Percentiles rank a stretch among this genome's conserved stretches.
These are phyloP conservation scores for Trichacis sp. DNA, from an alignment of 2,888 invertebrate genomes.

Conservation along the genomic window DNA sequence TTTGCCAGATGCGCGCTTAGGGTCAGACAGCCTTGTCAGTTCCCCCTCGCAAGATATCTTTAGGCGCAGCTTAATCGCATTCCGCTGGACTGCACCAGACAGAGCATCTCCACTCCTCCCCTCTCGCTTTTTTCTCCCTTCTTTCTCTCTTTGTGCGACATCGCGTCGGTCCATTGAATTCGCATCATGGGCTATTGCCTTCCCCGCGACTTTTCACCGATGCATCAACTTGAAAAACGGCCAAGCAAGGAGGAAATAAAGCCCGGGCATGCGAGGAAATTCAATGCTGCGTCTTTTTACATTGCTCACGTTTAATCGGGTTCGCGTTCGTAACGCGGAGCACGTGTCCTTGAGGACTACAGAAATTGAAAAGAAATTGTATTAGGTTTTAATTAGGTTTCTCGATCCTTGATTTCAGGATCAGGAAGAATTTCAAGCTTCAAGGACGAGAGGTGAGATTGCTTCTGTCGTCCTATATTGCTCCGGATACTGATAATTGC, in stretches of 20 bases:
- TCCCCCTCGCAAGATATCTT: constrained; percentile 51
- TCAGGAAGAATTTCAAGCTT: too few species aligned
- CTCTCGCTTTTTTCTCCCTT: constrained; percentile 14
- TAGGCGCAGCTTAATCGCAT: constrained; percentile 51
- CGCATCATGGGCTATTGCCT: background rate
- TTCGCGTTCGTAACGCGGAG: background rate
- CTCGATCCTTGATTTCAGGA: too few species aligned
- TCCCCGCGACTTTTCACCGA: background rate
- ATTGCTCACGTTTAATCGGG: too few species aligned
- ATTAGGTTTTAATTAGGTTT: background rate
- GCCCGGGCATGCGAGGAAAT: too few species aligned
- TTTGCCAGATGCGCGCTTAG: constrained; percentile 61
- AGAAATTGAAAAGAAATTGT: background rate
- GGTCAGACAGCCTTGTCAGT: constrained; percentile 56
- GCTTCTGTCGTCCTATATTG: too few species aligned
- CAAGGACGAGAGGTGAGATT: too few species aligned
- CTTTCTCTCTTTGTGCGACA: constrained; percentile 10
- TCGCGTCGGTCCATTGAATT: background rate
- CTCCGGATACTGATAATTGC: too few species aligned
- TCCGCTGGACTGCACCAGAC: constrained; percentile 45
- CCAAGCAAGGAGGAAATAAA: background rate
- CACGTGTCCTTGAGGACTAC: background rate
- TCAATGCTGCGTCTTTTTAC: too few species aligned
- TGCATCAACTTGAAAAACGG: background rate
- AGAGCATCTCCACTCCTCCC: constrained; percentile 38